phyloP scores from a whole-genome alignment of 2,113 vertebrate species.

The Lepidothrix coronata region DNA sequence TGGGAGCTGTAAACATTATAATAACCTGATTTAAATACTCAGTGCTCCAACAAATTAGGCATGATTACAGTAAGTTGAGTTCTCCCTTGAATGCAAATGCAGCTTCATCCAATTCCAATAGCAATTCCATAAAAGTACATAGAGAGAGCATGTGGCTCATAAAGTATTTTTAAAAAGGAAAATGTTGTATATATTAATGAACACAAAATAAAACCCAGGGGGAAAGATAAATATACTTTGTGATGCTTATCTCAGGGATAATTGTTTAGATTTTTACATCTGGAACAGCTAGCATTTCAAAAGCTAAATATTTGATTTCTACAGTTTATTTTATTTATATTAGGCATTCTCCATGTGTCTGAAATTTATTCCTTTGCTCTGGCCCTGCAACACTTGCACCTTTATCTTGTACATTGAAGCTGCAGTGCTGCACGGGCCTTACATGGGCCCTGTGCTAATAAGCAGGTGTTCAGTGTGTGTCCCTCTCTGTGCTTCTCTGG shows the following conservation, averaged over 20 bases:
- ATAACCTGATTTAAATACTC: constrained; percentile 60
- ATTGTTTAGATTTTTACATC: constrained; percentile 51
- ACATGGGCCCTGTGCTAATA: not conserved
- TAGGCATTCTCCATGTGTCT: constrained; percentile 23
- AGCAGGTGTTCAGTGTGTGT: not conserved
- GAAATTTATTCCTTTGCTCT: not conserved
- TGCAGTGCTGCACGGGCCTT: not conserved
- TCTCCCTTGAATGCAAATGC: constrained; percentile 47
- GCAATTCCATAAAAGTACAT: constrained; percentile 30
- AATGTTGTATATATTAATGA: constrained; percentile 53
- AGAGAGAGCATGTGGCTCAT: constrained; percentile 4
- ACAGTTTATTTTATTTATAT: constrained; percentile 48
- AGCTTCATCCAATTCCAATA: constrained; percentile 1
- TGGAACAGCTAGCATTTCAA: constrained; percentile 48
- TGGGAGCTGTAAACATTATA: constrained; percentile 55
- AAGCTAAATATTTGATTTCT: constrained; percentile 47
- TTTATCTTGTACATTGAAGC: not conserved
- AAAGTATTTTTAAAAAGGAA: constrained; percentile 37
- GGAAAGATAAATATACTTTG: constrained; percentile 49
- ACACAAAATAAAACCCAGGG: constrained; percentile 47
- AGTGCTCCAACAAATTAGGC: constrained; percentile 39
- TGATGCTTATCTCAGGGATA: constrained; percentile 43
- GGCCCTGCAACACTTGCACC: not conserved
- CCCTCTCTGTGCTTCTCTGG: not conserved
- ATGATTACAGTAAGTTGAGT: constrained; percentile 24